phyloP scores from a whole-genome alignment of 2,888 invertebrate genomes.

The Drosophila nigritarsus region DNA sequence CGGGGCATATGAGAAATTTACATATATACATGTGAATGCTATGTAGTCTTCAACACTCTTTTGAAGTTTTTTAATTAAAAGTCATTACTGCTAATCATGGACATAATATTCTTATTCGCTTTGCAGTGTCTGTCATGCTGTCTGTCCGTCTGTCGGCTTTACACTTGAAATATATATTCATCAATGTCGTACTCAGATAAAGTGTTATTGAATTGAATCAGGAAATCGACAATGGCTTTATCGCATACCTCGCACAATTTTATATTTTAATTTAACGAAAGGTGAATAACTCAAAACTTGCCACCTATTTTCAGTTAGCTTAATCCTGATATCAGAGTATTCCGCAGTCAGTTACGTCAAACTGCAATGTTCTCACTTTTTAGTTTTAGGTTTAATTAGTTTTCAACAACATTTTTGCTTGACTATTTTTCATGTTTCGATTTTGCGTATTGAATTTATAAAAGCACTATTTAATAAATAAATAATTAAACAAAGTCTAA shows the following conservation, averaged over 20 bases:
- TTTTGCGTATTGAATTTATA: background rate
- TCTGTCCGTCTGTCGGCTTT: background rate
- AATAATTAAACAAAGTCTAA: background rate
- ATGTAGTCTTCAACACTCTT: constrained; percentile 3
- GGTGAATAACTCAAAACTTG: background rate
- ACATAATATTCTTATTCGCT: background rate
- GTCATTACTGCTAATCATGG: constrained; percentile 8
- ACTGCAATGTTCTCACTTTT: background rate
- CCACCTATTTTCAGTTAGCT: background rate
- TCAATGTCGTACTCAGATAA: background rate
- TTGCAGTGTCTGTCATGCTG: background rate
- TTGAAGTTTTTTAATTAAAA: constrained; percentile 29
- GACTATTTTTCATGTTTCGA: constrained; percentile 5
- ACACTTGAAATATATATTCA: background rate
- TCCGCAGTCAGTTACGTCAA: background rate
- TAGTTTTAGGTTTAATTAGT: background rate
- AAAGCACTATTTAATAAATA: background rate
- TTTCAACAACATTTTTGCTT: background rate
- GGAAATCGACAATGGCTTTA: background rate
- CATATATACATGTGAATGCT: background rate
- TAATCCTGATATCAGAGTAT: background rate
- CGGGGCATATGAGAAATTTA: constrained; percentile 33
- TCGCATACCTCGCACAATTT: background rate
- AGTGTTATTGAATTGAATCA: background rate
- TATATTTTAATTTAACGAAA: background rate